Evolutionary conservation across 1,140 invertebrate genomes (phyloP), one percentile per base, ranked within the genome.

Genomic region (Cherax destructor): DNA sequence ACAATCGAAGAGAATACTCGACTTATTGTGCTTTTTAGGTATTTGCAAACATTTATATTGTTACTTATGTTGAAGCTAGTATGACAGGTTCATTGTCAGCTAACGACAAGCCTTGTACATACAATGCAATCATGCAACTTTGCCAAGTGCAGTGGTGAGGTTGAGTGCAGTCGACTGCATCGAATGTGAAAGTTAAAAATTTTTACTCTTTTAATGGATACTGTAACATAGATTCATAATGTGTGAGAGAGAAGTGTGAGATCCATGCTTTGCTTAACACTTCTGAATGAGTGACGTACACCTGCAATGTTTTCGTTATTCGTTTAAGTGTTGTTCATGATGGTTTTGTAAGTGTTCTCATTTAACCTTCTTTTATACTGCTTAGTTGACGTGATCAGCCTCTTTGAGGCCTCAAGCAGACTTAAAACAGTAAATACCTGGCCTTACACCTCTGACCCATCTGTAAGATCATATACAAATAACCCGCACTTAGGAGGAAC

Each of bases 161-260:
- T 56, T n/a, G 6, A 50, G 18, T 81, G 79, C 52, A 81, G 18
- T 56, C 56, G 21, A 30, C 24, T 50, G 50, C 24, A 81, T 30
- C 47, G n/a, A 52, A n/a, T 24, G 86, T 69, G 59, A 65, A 80
- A 65, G 86, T 69, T 79, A 61, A 24, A 41, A 76, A 88, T 88
- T 88, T 88, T 80, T 88, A 88, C 86, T 88, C 77, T 79, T 85
- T 85, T 91, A 50, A 91, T 85, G 52, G 74, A 79, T 52, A 78
- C 61, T 50, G 59, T 61, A 85, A 79, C 59, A 79, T 91, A 80
- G 88, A 79, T 85, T 74, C 69, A 78, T 50, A 61, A 49, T 61
- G 83, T 78, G 72, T 83, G 81, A 65, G 65, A 41, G 72, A 77
- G 76, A 30, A 69, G 49, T 90, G 72, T 52, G 47, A 74, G 11